phyloP scores from a whole-genome alignment of 2,113 vertebrate species.

The Gobius niger region DNA sequence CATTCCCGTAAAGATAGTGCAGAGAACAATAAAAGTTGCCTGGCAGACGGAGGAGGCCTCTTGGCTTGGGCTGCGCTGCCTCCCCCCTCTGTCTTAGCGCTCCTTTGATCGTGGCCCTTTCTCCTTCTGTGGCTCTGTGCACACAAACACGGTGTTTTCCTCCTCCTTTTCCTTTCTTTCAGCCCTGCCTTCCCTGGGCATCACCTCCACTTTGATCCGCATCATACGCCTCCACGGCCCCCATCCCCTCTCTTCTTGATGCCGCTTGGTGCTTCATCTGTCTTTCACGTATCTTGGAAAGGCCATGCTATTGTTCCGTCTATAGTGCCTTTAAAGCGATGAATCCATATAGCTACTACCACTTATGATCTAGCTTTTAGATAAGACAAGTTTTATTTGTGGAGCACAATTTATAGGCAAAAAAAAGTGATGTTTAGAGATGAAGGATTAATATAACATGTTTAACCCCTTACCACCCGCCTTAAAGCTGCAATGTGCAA shows the following conservation, averaged over 20 bases:
- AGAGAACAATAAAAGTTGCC: conserved; percentile 49
- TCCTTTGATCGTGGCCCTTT: conserved; percentile 70
- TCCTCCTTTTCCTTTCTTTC: conserved; percentile 31
- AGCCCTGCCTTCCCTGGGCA: conserved; percentile 46
- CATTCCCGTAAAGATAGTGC: conserved; percentile 43
- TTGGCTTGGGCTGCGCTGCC: conserved; percentile 41
- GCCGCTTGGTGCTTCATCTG: conserved; percentile 30
- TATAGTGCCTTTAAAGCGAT: background rate
- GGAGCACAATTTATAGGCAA: too few species aligned
- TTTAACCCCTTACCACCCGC: too few species aligned
- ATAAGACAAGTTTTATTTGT: too few species aligned
- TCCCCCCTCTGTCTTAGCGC: conserved; percentile 54
- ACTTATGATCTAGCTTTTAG: background rate
- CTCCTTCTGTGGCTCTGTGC: conserved; percentile 30
- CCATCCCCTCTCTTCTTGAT: conserved; percentile 51
- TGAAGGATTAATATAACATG: too few species aligned
- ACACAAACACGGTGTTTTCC: conserved; percentile 36
- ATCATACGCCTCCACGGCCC: conserved; percentile 54
- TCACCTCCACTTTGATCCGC: conserved; percentile 70
- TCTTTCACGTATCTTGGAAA: conserved; percentile 24
- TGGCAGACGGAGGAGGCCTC: conserved; percentile 37
- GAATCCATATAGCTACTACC: background rate
- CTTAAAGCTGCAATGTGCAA: too few species aligned
- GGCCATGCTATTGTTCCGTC: conserved; percentile 22
- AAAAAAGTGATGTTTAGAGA: too few species aligned